Base-by-base conservation (phyloP, 2,888 invertebrate genomes). In the Psylliodes chrysocephalus region DNA sequence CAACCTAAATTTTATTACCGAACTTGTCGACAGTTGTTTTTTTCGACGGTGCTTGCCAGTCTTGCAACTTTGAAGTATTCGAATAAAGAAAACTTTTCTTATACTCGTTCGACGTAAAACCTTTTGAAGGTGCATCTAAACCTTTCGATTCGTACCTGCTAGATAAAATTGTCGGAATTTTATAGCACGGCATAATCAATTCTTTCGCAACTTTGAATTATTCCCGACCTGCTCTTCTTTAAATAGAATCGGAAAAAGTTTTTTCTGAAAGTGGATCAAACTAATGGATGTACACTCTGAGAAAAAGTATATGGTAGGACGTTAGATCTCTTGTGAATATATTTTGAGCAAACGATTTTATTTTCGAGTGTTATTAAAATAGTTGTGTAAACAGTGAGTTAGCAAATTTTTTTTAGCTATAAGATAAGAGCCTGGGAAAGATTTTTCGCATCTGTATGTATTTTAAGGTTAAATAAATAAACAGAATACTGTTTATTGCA, bases 1-100 rank as follows among this genome's bases (percentile, higher is more conserved):
- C 71, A 67, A 67, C 70, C 71, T 69, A 72, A 73, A 76, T 76
- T 75, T 73, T 74, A 73, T 73, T 73, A 71, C 69, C 64, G 56
- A 71, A 67, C 64, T 67, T 65, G 56, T 53, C 44, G 62, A 55
- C 67, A 49, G 57, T 61, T 66, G 63, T 61, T 66, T 59, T 66
- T 60, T 66, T 60, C 47, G 38, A 17, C 54, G 30, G 22, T 25
- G 54, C 54, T 25, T 30, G 54, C 54, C 19, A 33, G 30, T 30
- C 55, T 55, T 55, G 46, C 19, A 55, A 55, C 30, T 55, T 55
- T 55, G 18, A 33, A 55, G 55, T 55, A 55, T 55, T n/a, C 55
- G 44, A 44, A 55, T 55, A 55, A 46, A 55, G 55, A 46, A 55
- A 55, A 55, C 44, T 55, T 55, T 55, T 46, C 55, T 55, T 44